Evolutionary conservation across 92 coral and sea anemone genomes (phyloP).

Genomic region (Scolanthus callimorphus): DNA sequence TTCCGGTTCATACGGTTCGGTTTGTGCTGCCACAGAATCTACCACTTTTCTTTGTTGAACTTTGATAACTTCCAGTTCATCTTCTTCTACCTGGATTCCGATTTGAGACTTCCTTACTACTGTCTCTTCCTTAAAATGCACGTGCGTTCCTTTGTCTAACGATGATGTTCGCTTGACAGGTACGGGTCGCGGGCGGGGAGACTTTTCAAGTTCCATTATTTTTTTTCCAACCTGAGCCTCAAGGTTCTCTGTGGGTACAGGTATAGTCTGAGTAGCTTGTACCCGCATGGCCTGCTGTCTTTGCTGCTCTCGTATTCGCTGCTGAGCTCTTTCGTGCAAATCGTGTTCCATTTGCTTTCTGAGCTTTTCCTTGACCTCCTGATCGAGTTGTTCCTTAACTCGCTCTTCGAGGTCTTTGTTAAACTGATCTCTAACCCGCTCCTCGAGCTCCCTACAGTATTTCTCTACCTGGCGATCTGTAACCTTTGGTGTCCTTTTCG

Average conservation of each 20-base stretch:
- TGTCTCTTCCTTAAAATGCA: constrained; percentile 12
- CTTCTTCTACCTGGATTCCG: constrained; percentile 1
- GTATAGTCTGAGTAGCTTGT: not conserved
- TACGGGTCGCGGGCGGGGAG: constrained; percentile 8
- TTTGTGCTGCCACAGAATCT: not conserved
- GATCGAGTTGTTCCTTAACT: constrained; percentile 15
- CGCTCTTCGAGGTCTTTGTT: constrained; percentile 19
- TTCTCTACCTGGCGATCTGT: constrained; percentile 20
- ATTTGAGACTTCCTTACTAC: constrained; percentile 4
- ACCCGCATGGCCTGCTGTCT: not conserved
- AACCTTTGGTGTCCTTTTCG: constrained; percentile 10
- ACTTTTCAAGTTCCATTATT: not conserved
- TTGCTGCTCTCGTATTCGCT: not conserved
- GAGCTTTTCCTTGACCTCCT: constrained; percentile 28
- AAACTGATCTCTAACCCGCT: constrained; percentile 21
- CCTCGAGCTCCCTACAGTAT: constrained; percentile 34
- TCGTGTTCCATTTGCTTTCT: constrained; percentile 21
- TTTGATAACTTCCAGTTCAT: not conserved
- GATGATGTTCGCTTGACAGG: constrained; percentile 15
- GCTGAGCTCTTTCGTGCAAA: constrained; percentile 16
- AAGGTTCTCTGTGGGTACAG: not conserved
- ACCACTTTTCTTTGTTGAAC: not conserved
- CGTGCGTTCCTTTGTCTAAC: constrained; percentile 38
- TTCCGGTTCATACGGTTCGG: not conserved
- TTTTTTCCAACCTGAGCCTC: not conserved